Conservation (phyloP, 2,797 vertebrate genomes). For the Orestias chungarensis region DNA sequence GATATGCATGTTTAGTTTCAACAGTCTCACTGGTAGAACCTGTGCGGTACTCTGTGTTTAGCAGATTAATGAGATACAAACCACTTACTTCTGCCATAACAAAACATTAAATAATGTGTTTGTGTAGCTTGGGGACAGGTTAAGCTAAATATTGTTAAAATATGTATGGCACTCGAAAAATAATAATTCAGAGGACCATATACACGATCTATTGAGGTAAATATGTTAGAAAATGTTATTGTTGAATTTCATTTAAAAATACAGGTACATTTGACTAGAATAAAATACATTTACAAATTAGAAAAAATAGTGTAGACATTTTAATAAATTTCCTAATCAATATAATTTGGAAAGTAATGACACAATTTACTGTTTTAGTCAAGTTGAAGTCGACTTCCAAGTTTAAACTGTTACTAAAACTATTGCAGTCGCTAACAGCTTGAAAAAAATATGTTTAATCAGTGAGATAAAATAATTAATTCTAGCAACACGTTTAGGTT, state of each 20-base stretch:
- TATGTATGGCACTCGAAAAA: not conserved
- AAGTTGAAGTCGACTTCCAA: too few species aligned
- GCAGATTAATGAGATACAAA: not conserved
- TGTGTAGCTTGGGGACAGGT: too few species aligned
- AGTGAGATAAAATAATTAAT: not conserved
- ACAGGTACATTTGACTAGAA: not conserved
- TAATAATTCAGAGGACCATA: not conserved
- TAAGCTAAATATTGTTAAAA: not conserved
- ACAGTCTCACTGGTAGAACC: not conserved
- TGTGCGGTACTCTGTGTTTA: not conserved
- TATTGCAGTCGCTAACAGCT: not conserved
- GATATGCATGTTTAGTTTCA: not conserved
- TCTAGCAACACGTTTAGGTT: too few species aligned
- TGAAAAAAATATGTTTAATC: not conserved
- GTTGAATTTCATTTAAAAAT: not conserved
- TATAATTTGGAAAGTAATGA: too few species aligned
- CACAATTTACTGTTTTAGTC: too few species aligned
- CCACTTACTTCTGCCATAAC: not conserved
- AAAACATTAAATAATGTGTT: too few species aligned
- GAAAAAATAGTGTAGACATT: not conserved
- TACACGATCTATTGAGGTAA: not conserved
- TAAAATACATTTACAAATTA: not conserved
- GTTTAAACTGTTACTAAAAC: not conserved
- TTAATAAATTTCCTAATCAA: not conserved
- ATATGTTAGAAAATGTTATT: not conserved